Conservation (phyloP, 2,888 invertebrate genomes). For the Pterostichus niger region DNA sequence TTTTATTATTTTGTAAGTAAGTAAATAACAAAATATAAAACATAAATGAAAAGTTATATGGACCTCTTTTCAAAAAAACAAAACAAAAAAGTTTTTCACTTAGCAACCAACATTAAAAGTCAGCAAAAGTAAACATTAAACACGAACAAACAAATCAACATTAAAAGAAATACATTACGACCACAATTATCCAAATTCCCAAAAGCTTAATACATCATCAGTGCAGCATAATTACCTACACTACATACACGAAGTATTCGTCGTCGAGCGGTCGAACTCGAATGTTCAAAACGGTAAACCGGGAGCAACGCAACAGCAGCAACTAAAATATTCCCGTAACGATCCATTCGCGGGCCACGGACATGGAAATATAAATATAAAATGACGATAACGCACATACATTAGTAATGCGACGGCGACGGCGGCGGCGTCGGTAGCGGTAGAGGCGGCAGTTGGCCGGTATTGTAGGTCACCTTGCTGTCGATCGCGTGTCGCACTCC, state of each 20-base stretch:
- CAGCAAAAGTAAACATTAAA: background rate
- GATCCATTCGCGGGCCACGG: constrained; percentile 43
- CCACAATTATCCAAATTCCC: too few relatives aligned
- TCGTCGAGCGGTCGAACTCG: background rate
- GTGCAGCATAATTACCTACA: too few relatives aligned
- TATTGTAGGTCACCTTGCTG: constrained; percentile 67
- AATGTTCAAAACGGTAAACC: background rate
- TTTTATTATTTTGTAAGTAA: too few relatives aligned
- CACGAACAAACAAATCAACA: background rate
- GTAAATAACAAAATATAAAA: too few relatives aligned
- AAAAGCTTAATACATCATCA: background rate
- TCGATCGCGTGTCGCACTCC: constrained; percentile 65
- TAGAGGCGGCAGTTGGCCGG: constrained; percentile 16
- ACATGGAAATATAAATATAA: constrained; percentile 56
- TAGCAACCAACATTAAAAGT: too few relatives aligned
- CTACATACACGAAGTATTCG: background rate
- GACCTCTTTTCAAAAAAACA: background rate
- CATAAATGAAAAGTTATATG: too few relatives aligned
- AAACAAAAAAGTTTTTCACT: background rate
- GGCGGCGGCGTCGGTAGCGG: background rate
- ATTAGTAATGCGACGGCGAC: constrained; percentile 58
- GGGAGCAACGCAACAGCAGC: background rate
- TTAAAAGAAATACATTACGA: background rate
- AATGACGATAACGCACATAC: constrained; percentile 57
- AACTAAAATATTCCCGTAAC: constrained; percentile 47